Evolutionary conservation across 1,140 invertebrate genomes (phyloP).

Genomic region (Drosophila lowei): DNA sequence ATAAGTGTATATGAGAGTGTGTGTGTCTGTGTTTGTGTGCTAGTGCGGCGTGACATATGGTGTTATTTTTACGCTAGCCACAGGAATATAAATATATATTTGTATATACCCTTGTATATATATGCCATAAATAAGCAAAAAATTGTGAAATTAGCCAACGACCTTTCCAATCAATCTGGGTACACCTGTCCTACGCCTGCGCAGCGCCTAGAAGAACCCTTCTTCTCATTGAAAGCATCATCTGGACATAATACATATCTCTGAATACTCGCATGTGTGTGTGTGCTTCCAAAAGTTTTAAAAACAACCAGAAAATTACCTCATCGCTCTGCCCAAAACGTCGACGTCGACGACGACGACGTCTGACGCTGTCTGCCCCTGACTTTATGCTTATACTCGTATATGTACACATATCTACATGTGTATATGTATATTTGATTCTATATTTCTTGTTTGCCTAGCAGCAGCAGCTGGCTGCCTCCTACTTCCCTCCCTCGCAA

Average conservation of each 20-base stretch:
- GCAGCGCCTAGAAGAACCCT: constrained; percentile 38
- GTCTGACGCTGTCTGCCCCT: constrained; percentile 63
- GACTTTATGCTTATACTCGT: constrained; percentile 56
- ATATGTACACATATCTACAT: constrained; percentile 14
- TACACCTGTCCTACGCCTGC: constrained; percentile 49
- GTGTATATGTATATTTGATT: constrained; percentile 40
- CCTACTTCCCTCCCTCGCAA: constrained; percentile 19
- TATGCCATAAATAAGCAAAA: constrained; percentile 52
- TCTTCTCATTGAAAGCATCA: constrained; percentile 25
- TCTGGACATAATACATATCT: background rate
- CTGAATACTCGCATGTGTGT: constrained; percentile 8
- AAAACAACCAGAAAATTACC: constrained; percentile 70
- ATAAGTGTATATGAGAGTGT: constrained; percentile 30
- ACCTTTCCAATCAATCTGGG: constrained; percentile 11
- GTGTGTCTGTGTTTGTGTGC: constrained; percentile 44
- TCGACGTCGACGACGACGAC: constrained; percentile 27
- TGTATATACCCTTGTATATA: too few relatives aligned
- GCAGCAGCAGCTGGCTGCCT: constrained; percentile 21
- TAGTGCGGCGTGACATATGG: constrained; percentile 67
- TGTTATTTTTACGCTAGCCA: constrained; percentile 58
- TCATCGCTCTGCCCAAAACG: constrained; percentile 65
- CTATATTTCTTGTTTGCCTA: constrained; percentile 63
- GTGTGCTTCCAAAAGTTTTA: constrained; percentile 29
- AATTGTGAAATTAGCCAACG: constrained; percentile 63
- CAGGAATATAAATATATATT: constrained; percentile 8